Conservation (phyloP, 2,797 vertebrate species). For the Sebastes minor region DNA sequence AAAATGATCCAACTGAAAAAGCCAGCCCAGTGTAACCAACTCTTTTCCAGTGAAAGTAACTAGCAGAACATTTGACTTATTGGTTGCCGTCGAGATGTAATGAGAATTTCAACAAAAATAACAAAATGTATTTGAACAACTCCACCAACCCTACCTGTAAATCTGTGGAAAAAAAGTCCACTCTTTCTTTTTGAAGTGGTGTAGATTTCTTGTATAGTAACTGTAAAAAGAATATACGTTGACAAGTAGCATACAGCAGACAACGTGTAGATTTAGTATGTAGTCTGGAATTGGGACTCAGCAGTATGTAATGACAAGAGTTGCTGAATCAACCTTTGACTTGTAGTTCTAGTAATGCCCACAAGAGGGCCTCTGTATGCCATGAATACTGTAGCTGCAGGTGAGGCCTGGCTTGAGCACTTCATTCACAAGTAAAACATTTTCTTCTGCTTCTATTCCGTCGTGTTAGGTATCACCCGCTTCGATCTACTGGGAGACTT, state of each 20-base stretch:
- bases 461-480: constrained; percentile 89
- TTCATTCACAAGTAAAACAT: background rate
- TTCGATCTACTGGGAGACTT: constrained; percentile 97
- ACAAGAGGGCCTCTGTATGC: constrained; percentile 64
- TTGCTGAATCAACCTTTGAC: constrained; percentile 4
- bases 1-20: too few relatives aligned
- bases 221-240: background rate
- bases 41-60: too few relatives aligned
- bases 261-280: background rate
- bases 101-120: too few relatives aligned
- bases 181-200: background rate
- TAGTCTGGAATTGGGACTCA: background rate
- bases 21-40: too few relatives aligned
- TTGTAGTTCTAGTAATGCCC: constrained; percentile 55
- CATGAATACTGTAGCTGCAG: background rate
- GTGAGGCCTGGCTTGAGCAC: background rate
- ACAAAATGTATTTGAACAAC: too few relatives aligned
- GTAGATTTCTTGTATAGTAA: background rate
- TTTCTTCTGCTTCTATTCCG: background rate
- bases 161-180: background rate
- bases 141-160: too few relatives aligned
- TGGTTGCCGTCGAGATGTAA: too few relatives aligned
- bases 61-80: too few relatives aligned
- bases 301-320: background rate
- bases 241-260: background rate